These are phyloP conservation scores for Corvus cornix DNA, from an alignment of 2,113 vertebrate genomes.

Conservation along the genomic window DNA sequence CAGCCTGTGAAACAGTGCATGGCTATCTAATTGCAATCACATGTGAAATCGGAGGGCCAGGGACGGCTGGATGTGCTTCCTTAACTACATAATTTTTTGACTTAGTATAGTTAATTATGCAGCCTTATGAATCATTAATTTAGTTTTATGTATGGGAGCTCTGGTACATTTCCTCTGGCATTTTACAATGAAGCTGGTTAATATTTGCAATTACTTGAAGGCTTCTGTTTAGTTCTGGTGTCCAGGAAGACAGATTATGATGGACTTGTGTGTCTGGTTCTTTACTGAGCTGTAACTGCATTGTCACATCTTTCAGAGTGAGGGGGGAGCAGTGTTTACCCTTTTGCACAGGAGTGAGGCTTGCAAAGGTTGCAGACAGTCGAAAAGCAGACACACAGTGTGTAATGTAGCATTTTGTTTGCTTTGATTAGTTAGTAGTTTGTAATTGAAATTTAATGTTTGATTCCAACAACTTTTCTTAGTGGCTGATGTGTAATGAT, in stretches of 20 bases:
- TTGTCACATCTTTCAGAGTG: not conserved
- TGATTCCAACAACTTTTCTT: not conserved
- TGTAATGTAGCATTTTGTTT: not conserved
- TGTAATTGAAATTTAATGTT: not conserved
- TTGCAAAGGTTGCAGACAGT: not conserved
- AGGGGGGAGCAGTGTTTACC: not conserved
- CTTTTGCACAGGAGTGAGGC: not conserved
- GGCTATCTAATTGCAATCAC: slow-evolving; percentile 26
- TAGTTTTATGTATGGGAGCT: not conserved
- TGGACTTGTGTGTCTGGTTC: not conserved
- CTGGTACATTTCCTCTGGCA: slow-evolving; percentile 1
- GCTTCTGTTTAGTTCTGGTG: not conserved
- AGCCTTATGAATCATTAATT: slow-evolving; percentile 30
- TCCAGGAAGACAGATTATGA: not conserved
- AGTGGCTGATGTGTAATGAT: not conserved
- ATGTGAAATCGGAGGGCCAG: not conserved
- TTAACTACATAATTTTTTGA: not conserved
- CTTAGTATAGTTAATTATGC: slow-evolving; percentile 8
- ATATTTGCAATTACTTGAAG: not conserved
- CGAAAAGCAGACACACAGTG: not conserved
- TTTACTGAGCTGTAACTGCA: not conserved
- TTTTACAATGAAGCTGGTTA: not conserved
- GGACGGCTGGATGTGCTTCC: not conserved
- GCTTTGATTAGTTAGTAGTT: not conserved
- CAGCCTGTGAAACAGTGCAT: slow-evolving; percentile 15